These are phyloP conservation scores for Sula dactylatra DNA, from an alignment of 2,113 vertebrate species.

Conservation along the genomic window DNA sequence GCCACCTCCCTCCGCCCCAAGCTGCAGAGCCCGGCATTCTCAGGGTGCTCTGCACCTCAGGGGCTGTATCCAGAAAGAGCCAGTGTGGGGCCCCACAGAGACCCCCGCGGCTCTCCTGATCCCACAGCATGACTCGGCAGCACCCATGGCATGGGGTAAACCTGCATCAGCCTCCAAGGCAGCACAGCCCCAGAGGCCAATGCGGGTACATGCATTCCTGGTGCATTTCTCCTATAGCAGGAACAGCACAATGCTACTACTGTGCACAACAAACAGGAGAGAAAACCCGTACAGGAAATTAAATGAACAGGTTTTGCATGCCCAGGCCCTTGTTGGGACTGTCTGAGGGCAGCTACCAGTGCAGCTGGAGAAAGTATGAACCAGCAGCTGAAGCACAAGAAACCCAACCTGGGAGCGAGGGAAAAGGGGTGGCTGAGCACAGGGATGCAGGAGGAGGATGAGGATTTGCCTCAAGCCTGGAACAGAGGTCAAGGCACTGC, in stretches of 20 bases:
- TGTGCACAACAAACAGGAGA: not conserved
- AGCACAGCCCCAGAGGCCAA: not conserved
- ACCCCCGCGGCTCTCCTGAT: not conserved
- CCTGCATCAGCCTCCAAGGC: not conserved
- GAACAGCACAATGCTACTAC: not conserved
- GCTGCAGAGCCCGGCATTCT: not conserved
- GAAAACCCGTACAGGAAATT: not conserved
- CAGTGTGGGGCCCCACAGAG: not conserved
- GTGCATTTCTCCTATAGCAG: not conserved
- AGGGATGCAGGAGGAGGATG: not conserved
- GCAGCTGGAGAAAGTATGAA: accelerated
- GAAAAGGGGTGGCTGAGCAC: not conserved
- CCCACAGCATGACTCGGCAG: not conserved
- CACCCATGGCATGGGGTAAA: not conserved
- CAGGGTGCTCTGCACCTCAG: not conserved
- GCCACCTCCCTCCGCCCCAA: not conserved
- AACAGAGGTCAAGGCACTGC: not conserved
- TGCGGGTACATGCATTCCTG: accelerated
- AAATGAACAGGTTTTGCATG: not conserved
- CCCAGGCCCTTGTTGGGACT: not conserved
- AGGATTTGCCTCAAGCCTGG: not conserved
- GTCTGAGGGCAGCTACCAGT: not conserved
- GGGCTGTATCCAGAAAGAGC: not conserved
- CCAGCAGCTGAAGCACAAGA: not conserved
- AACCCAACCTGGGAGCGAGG: not conserved